A percentile compares a stretch with the other conserved stretches of the same genome.
These are phyloP conservation scores for Lochmaea crataegi DNA, from an alignment of 2,888 invertebrate genomes.

Conservation along the genomic window DNA sequence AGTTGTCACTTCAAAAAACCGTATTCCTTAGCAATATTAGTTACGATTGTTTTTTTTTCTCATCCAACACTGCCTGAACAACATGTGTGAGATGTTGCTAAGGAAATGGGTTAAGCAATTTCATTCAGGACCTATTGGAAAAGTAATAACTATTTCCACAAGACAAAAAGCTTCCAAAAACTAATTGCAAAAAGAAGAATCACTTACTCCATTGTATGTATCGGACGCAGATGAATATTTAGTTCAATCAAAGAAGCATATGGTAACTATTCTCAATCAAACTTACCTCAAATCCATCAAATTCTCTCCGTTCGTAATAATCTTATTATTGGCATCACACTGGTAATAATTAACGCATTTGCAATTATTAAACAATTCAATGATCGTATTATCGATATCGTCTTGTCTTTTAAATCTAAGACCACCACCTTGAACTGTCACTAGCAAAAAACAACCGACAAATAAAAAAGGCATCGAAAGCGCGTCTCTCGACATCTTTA, in stretches of 20 bases:
- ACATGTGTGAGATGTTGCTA: no score
- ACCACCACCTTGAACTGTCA: not conserved
- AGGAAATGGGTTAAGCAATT: no score
- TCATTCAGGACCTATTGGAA: no score
- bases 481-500: not conserved
- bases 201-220: no score
- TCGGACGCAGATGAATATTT: no score
- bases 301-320: constrained; percentile 43
- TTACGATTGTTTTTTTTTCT: no score
- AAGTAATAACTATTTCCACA: no score
- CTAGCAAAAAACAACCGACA: not conserved
- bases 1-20: no score
- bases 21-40: no score
- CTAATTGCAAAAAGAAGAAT: no score
- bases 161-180: no score
- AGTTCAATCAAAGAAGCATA: not conserved
- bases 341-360: constrained; percentile 47
- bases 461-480: not conserved
- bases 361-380: constrained; percentile 48
- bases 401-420: constrained; percentile 14
- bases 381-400: constrained; percentile 27
- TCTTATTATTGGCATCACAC: constrained; percentile 47
- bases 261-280: not conserved
- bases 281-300: constrained; percentile 42
- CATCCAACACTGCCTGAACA: no score